Evolutionary conservation across 2,888 invertebrate genomes (phyloP), one percentile per base, ranked within the genome.

Genomic region (Matsumyia berberina): DNA sequence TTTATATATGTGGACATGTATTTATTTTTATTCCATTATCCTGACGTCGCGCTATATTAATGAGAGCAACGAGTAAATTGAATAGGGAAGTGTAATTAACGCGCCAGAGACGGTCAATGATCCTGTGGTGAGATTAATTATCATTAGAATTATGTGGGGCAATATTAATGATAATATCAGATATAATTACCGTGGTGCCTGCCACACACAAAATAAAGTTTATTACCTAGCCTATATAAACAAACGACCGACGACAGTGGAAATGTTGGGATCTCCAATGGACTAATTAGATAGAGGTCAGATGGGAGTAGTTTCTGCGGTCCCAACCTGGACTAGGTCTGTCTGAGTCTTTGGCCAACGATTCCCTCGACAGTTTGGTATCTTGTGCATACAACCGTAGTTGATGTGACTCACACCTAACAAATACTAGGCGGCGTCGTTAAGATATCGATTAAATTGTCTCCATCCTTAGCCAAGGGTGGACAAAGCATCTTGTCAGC

Each of bases 101-200:
- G 35, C 5, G 6, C 42, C 7, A n/a, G 37, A 33, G n/a, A 29
- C 31, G 31, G 51, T 15, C 44, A 57, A 53, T 72, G 44, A 39
- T 72, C 60, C 60, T 55, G 55, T 51, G 72, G 78, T 33, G 57
- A 53, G 44, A 73, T 78, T 57, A 69, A 78, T 78, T 70, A 55
- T 73, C 35, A 62, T 78, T 49, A 44, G 73, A 37, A 46, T 67
- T 51, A 57, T 12, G 55, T 17, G 35, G 24, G 51, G 9, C n/a
- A 51, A 67, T 55, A 17, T 24, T 49, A 64, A 81, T 74, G 62
- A 49, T 46, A 42, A 46, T 46, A 37, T 24, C 17, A 53, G 62
- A 73, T 74, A 64, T 74, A 64, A 64, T 53, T 39, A 35, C 12
- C 12, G 1, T n/a, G n/a, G 4, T 29, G 15, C 8, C 5, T 6